Evolutionary conservation across 2,888 invertebrate species (phyloP).

Genomic region (Philhelius pedissequus): DNA sequence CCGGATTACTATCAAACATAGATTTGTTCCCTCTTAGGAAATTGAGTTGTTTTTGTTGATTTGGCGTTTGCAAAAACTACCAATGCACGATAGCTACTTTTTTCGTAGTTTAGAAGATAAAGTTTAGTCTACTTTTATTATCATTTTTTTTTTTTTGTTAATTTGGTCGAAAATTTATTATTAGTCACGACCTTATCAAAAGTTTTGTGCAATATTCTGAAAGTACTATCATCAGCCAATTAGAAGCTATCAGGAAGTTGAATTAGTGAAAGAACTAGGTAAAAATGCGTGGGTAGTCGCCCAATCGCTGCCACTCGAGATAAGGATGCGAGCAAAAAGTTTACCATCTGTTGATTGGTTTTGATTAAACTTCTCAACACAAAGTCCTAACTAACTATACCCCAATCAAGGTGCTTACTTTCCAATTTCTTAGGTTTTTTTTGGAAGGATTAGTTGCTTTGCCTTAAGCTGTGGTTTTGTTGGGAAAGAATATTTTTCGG

Average conservation of each 20-base stretch:
- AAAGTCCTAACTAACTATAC: background rate
- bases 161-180: conserved; percentile 57
- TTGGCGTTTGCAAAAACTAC: conserved; percentile 10
- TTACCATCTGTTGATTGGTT: conserved; percentile 33
- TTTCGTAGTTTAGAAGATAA: conserved; percentile 4
- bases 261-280: conserved; percentile 13
- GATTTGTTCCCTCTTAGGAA: conserved; percentile 52
- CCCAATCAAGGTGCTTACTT: conserved; percentile 14
- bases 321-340: conserved; percentile 1
- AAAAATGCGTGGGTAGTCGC: conserved; percentile 1
- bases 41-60: conserved; percentile 63
- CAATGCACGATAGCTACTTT: conserved; percentile 17
- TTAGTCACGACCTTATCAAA: conserved; percentile 68
- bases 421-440: background rate
- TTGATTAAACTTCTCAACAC: conserved; percentile 43
- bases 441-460: background rate
- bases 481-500: background rate
- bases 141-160: conserved; percentile 42
- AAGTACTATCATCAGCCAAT: conserved; percentile 62
- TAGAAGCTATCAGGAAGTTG: conserved; percentile 65
- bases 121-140: conserved; percentile 45
- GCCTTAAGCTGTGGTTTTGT: background rate
- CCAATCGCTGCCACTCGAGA: background rate
- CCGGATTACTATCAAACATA: conserved; percentile 61
- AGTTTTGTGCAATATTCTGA: conserved; percentile 46